These are phyloP conservation scores for Campylomormyrus numenius DNA, from an alignment of 2,113 vertebrate species.

Conservation along the genomic window DNA sequence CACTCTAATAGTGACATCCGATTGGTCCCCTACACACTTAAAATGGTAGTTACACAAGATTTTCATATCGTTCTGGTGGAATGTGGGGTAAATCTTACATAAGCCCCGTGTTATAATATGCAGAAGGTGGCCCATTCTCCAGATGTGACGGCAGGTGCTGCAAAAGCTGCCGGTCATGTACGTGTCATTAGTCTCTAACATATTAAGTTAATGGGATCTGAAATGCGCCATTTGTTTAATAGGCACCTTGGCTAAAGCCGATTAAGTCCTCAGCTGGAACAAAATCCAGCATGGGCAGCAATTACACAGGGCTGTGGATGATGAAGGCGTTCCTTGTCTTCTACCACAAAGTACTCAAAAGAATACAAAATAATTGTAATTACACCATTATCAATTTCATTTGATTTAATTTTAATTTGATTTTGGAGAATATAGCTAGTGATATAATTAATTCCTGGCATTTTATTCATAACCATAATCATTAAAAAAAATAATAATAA, in stretches of 20 bases:
- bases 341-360: background rate
- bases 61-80: background rate
- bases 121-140: background rate
- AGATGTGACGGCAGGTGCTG: background rate
- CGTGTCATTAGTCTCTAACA: background rate
- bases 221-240: background rate
- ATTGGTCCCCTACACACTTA: background rate
- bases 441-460: background rate
- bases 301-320: background rate
- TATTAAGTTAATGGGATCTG: background rate
- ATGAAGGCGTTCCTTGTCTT: background rate
- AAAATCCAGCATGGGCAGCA: background rate
- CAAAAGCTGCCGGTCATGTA: background rate
- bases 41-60: background rate
- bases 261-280: background rate
- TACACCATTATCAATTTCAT: background rate
- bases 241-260: background rate
- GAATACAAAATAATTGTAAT: background rate
- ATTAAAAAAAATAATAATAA: background rate
- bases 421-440: background rate
- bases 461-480: background rate
- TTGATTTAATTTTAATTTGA: background rate
- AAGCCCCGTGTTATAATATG: background rate
- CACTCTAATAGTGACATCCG: background rate
- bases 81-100: background rate